A percentile compares a stretch with the other conserved stretches of the same genome.
Evolutionary conservation across 2,888 invertebrate genomes (phyloP).

Genomic region (Zygogramma bicolorata): DNA sequence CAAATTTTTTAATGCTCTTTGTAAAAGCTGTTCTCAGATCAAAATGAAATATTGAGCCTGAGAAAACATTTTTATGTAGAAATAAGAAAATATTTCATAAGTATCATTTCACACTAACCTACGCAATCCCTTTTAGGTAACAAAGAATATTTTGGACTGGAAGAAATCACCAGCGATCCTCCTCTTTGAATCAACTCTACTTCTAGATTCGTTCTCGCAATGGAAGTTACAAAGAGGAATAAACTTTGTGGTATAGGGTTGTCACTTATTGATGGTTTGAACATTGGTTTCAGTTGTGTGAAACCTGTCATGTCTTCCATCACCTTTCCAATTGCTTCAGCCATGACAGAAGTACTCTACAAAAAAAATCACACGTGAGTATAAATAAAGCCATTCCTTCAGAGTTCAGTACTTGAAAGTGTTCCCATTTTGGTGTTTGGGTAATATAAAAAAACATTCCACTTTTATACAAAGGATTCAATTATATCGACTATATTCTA

Average conservation of each 20-base stretch:
- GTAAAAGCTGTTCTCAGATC: not conserved
- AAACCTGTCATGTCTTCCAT: conserved; percentile 95
- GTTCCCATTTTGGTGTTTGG: too few relatives aligned
- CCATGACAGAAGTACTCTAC: conserved; percentile 78
- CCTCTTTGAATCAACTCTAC: conserved; percentile 91
- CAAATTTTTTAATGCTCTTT: too few relatives aligned
- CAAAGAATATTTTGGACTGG: conserved; percentile 70
- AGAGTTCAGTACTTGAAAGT: too few relatives aligned
- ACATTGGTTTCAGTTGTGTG: conserved; percentile 85
- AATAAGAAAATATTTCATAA: too few relatives aligned
- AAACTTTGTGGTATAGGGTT: conserved; percentile 78
- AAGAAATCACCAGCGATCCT: conserved; percentile 74
- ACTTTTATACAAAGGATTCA: too few relatives aligned
- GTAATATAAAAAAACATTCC: too few relatives aligned
- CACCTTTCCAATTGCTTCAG: conserved; percentile 90
- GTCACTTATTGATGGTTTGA: conserved; percentile 77
- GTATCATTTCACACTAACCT: conserved; percentile 67
- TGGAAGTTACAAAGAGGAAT: conserved; percentile 89
- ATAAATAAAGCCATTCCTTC: too few relatives aligned
- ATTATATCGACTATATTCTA: too few relatives aligned
- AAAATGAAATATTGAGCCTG: too few relatives aligned
- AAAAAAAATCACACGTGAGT: conserved; percentile 33
- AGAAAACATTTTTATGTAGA: too few relatives aligned
- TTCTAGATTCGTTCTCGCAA: conserved; percentile 92
- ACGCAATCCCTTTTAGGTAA: conserved; percentile 85